Percentiles rank a stretch among this genome's conserved stretches.
Evolutionary conservation across 1,140 invertebrate genomes (phyloP).

Genomic region (Papilio helenus): DNA sequence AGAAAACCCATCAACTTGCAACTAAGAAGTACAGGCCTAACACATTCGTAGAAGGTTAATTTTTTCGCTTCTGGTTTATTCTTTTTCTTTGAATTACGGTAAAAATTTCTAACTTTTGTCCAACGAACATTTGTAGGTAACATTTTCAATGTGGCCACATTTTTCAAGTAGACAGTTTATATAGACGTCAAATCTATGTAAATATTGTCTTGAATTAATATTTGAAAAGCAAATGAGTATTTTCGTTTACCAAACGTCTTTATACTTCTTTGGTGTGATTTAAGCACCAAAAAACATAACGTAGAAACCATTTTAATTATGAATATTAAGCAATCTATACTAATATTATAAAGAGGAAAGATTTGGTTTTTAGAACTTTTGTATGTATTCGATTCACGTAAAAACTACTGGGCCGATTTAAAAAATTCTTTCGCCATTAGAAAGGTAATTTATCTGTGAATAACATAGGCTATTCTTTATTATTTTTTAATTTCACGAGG

Average conservation of each 20-base stretch:
- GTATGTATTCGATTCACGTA: no score
- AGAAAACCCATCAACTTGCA: slow-evolving; percentile 8
- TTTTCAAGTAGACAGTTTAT: background rate
- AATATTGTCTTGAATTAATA: background rate
- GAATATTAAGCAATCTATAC: background rate
- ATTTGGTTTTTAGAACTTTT: no score
- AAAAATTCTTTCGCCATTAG: no score
- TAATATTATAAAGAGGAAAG: no score
- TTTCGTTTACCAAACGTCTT: background rate
- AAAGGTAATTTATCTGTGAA: no score
- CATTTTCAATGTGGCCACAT: background rate
- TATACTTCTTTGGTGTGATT: background rate
- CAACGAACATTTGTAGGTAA: background rate
- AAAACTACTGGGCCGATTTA: no score
- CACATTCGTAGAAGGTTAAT: background rate
- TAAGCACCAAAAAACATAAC: no score
- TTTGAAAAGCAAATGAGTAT: background rate
- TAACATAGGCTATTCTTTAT: no score
- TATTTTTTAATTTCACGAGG: no score
- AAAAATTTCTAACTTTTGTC: background rate
- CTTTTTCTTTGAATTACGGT: background rate
- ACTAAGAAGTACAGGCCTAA: background rate
- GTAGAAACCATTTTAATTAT: background rate
- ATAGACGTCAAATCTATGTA: background rate
- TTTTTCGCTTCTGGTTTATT: background rate